Percentiles rank a stretch among this genome's conserved stretches.
These are phyloP conservation scores for Porites lobata DNA, from an alignment of 92 coral and sea anemone species.

Conservation along the genomic window DNA sequence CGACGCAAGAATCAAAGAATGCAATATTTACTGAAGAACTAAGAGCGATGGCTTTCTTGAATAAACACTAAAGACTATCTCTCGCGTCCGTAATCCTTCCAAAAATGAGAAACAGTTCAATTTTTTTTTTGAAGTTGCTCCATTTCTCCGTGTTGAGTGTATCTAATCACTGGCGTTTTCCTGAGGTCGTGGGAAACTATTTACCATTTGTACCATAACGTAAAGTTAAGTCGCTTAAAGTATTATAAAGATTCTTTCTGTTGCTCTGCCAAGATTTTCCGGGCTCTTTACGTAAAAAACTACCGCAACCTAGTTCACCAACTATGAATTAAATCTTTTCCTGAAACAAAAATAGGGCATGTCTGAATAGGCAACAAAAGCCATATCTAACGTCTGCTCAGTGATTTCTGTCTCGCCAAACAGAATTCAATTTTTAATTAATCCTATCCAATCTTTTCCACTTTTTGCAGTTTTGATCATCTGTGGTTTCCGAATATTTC, in stretches of 20 bases:
- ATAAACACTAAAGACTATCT: conserved; percentile 15
- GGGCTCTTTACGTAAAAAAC: background rate
- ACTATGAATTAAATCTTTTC: no score
- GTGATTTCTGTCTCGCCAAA: conserved; percentile 1
- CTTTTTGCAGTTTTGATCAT: background rate
- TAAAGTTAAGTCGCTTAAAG: conserved; percentile 8
- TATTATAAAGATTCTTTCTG: background rate
- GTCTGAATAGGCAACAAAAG: background rate
- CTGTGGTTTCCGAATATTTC: conserved; percentile 4
- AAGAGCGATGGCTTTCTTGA: background rate
- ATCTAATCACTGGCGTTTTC: background rate
- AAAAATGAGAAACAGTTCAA: conserved; percentile 20
- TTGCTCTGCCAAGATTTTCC: background rate
- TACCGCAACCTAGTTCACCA: background rate
- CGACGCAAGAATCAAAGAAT: background rate
- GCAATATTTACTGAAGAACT: background rate
- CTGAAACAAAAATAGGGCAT: background rate
- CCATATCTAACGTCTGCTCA: background rate
- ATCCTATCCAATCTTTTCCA: background rate
- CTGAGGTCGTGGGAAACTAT: conserved; percentile 14
- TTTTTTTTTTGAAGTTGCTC: background rate
- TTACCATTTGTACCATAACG: background rate
- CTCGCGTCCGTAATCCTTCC: conserved; percentile 7
- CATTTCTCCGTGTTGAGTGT: background rate
- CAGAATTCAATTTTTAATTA: background rate